These are phyloP conservation scores for Enoplosus armatus DNA, from an alignment of 2,797 vertebrate species.

Conservation along the genomic window DNA sequence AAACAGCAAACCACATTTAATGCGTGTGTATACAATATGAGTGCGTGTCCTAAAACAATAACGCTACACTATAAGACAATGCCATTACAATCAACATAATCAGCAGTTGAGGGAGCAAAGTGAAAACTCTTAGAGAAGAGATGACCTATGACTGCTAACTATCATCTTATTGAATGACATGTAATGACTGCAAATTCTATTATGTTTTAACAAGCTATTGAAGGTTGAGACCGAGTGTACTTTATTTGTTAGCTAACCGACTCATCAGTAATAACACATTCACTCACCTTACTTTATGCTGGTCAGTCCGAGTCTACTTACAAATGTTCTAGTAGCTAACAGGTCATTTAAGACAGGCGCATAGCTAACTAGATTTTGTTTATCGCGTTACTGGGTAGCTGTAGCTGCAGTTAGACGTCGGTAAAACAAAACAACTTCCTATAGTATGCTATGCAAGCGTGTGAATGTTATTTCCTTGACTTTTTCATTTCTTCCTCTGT, in stretches of 20 bases:
- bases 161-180: neutral
- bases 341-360: neutral
- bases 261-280: conserved; percentile 1
- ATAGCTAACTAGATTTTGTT: neutral
- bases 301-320: conserved; percentile 5
- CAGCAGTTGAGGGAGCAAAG: neutral
- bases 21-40: neutral
- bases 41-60: neutral
- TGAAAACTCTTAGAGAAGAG: neutral
- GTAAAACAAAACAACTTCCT: conserved; percentile 27
- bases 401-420: neutral
- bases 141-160: neutral
- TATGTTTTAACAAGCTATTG: neutral
- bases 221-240: neutral
- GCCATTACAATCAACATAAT: too few relatives aligned
- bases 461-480: conserved; percentile 30
- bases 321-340: neutral
- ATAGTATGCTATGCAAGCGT: neutral
- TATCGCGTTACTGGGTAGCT: neutral
- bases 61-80: neutral
- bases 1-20: neutral
- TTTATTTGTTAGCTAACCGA: neutral
- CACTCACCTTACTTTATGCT: conserved; percentile 51
- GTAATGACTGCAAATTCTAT: neutral
- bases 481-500: neutral